phyloP scores from a whole-genome alignment of 2,113 vertebrate species.

The Etia nguti region DNA sequence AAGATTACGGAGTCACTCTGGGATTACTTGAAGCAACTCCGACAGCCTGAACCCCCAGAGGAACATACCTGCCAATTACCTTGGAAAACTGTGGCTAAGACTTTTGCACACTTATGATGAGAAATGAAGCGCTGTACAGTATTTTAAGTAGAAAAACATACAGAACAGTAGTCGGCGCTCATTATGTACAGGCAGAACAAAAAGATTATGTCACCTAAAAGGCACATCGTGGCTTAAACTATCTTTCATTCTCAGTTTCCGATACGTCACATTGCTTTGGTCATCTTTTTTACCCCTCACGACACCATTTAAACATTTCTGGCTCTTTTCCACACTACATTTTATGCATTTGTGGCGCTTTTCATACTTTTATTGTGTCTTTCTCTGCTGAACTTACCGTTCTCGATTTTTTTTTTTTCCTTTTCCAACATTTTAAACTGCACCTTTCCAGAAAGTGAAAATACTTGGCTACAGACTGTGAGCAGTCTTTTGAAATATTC shows the following conservation, averaged over 20 bases:
- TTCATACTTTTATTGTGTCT: neutral
- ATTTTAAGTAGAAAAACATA: slow-evolving; percentile 1
- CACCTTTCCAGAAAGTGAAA: neutral
- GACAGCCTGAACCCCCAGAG: neutral
- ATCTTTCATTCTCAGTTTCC: neutral
- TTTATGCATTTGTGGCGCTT: neutral
- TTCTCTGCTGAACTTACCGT: neutral
- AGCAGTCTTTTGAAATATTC: neutral
- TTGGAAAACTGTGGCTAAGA: neutral
- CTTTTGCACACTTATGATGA: neutral
- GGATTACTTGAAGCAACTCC: neutral
- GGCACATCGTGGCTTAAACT: neutral
- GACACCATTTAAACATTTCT: neutral
- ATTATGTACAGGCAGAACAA: slow-evolving; percentile 20
- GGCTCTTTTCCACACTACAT: neutral
- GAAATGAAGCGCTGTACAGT: slow-evolving; percentile 1
- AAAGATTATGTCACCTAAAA: neutral
- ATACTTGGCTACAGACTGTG: neutral
- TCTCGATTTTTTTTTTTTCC: neutral
- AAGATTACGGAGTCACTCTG: neutral
- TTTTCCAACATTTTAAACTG: neutral
- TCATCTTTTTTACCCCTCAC: neutral
- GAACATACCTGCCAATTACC: neutral
- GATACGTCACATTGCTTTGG: slow-evolving; percentile 13
- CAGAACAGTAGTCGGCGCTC: slow-evolving; percentile 45